Evolutionary conservation across 1,140 invertebrate species (phyloP), one percentile per base, ranked within the genome.

Genomic region (Hycleus cichorii): DNA sequence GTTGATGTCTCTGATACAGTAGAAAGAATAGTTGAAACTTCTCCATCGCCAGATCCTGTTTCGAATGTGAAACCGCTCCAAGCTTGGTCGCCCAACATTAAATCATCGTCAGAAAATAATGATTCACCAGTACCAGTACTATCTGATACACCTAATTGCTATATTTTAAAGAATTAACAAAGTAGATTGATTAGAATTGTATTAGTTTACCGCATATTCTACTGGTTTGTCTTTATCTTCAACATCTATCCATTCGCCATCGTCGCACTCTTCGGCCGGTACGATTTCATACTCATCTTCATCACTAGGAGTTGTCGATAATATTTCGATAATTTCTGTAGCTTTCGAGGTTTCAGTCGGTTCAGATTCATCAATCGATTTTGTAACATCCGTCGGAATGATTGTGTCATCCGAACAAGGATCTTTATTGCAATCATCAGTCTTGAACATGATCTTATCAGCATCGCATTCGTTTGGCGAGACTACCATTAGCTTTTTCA

Each of bases 351-450:
- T 39, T 9, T 43, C 11, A 45, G 51, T 51, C 27, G 24, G 39
- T 32, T 58, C 42, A 11, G 59, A 58, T 66, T 78, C 68, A 46
- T 74, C 75, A 18, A 80, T 75, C 3, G 74, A 69, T 60, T 82
- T 81, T 8, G 78, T 80, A 6, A 78, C 75, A 63, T 83, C 78
- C 0, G 88, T 73, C 3, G 87, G 81, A 55, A 88, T 50, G 45
- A 59, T 62, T 3, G 65, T 58, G 40, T 67, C 67, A 74, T 82
- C 78, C 12, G 81, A 79, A 67, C 90, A 92, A 25, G 87, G 73
- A 26, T 83, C 75, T 4, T 74, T 75, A 69, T 93, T 94, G 71
- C 93, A 96, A 42, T 76, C 73, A 69, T 93, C 87, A 32, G 72
- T 80, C 1, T 78, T 65, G 32, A 84, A 84, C 53, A 86, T 81